A percentile compares a stretch with the other conserved stretches of the same genome.
Conservation (phyloP, 2,888 invertebrate species). For the Dryocosmus kuriphilus region DNA sequence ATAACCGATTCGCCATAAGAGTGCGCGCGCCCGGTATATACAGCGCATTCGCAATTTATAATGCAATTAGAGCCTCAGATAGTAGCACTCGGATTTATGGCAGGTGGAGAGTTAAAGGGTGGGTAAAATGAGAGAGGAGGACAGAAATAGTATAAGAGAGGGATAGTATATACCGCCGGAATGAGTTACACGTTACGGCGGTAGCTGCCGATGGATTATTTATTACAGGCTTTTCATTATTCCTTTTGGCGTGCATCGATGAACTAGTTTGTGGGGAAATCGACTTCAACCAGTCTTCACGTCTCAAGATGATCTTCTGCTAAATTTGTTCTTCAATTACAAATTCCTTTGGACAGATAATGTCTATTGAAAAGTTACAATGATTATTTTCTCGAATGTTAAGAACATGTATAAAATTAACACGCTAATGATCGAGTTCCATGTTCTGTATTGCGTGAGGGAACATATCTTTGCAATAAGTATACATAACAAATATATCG, state of each 20-base stretch:
- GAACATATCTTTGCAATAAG: not conserved
- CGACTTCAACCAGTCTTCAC: conserved; percentile 5
- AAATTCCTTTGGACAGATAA: not conserved
- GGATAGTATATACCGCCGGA: conserved; percentile 61
- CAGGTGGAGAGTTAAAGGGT: conserved; percentile 65
- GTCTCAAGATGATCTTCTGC: not conserved
- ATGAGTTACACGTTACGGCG: conserved; percentile 75
- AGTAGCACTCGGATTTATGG: conserved; percentile 77
- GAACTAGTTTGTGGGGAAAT: conserved; percentile 20
- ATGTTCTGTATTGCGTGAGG: not conserved
- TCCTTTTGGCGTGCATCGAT: conserved; percentile 60
- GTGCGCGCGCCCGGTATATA: conserved; percentile 66
- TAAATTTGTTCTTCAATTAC: conserved; percentile 10
- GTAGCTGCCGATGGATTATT: conserved; percentile 77
- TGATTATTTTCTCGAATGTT: not conserved
- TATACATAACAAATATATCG: too few relatives aligned
- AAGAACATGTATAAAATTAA: not conserved
- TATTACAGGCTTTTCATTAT: conserved; percentile 77
- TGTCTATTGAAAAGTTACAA: not conserved
- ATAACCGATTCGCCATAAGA: conserved; percentile 52
- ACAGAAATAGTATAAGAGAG: conserved; percentile 49
- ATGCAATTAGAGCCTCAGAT: conserved; percentile 77
- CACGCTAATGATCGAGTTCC: not conserved
- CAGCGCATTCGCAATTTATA: conserved; percentile 76
- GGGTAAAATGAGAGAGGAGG: conserved; percentile 56